Evolutionary conservation across 2,797 vertebrate genomes (phyloP), one percentile per base, ranked within the genome.

Genomic region (Triplophysa yarkandensis): DNA sequence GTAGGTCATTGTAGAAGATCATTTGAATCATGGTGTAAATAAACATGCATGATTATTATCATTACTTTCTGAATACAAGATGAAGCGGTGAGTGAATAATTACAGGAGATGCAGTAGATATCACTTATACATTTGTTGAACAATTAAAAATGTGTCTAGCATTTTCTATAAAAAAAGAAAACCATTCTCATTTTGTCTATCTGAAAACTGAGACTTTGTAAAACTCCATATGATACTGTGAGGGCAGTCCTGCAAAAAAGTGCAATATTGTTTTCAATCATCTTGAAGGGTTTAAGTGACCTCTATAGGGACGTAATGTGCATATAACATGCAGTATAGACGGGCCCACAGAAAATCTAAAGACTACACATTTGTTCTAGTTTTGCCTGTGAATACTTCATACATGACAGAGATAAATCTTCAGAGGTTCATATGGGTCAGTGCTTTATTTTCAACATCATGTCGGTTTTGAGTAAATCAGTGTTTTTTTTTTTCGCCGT

Each of bases 1-100:
- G 0, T 32, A 64, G 71, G 60, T 71, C 74, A 58, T 70, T 63
- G 28, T 75, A 46, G 14, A 41, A 48, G 57, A 27, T 54, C 41
- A 50, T 23, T 55, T 41, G 27, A 70, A 62, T 67, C 64, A 68
- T 39, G 19, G 2, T 64, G 67, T 50, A 36, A 2, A 17, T 76
- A 67, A 28, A 71, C 23, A 44, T 76, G 55, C 55, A 55, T 63
- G 73, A n/a, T 32, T 23, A 11, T 39, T 8, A 2, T 19, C 4
- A 25, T 63, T 43, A 3, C 36, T 60, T 62, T 64, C 50, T 28
- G 8, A 52, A 41, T 13, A 16, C 16, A 17, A 30, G 23, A 27
- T 61, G 17, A 9, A 34, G 9, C 9, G 9, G 16, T 30, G 9
- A 10, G 55, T 17, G 8, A 8, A 32, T n/a, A 19, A 6, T 55